Conservation (phyloP, 2,113 vertebrate species). For the Geothlypis trichas region DNA sequence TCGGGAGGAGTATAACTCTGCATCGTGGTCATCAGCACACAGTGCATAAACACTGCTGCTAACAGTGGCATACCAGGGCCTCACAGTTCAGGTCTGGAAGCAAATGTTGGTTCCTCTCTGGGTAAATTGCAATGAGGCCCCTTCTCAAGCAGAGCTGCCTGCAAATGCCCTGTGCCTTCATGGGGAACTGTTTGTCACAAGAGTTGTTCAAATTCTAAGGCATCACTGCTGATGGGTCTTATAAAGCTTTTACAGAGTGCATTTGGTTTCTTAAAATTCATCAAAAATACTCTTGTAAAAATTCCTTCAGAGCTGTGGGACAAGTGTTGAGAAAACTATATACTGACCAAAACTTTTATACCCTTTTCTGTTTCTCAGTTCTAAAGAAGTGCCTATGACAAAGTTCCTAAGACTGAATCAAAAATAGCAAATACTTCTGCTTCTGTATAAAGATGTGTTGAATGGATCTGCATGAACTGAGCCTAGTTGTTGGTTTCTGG, state of each 20-base stretch:
- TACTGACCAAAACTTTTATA: background rate
- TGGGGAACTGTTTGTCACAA: background rate
- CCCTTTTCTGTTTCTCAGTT: background rate
- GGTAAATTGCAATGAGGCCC: background rate
- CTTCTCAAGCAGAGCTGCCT: background rate
- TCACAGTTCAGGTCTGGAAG: background rate
- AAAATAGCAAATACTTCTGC: background rate
- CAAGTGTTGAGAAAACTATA: background rate
- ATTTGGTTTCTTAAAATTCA: background rate
- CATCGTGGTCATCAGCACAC: background rate
- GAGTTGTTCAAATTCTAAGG: background rate
- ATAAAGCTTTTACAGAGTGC: background rate
- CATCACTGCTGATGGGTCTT: background rate
- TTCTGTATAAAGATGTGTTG: background rate
- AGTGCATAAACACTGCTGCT: background rate
- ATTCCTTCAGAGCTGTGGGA: background rate
- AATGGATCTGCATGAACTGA: background rate
- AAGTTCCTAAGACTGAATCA: accelerated
- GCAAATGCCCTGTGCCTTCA: background rate
- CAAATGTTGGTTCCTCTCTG: background rate
- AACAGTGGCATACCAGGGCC: accelerated
- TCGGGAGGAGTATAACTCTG: background rate
- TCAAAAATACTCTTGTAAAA: background rate
- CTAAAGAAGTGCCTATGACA: background rate
- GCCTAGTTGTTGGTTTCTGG: background rate